These are phyloP conservation scores for Atta cephalotes DNA, from an alignment of 1,140 invertebrate species.

Conservation along the genomic window DNA sequence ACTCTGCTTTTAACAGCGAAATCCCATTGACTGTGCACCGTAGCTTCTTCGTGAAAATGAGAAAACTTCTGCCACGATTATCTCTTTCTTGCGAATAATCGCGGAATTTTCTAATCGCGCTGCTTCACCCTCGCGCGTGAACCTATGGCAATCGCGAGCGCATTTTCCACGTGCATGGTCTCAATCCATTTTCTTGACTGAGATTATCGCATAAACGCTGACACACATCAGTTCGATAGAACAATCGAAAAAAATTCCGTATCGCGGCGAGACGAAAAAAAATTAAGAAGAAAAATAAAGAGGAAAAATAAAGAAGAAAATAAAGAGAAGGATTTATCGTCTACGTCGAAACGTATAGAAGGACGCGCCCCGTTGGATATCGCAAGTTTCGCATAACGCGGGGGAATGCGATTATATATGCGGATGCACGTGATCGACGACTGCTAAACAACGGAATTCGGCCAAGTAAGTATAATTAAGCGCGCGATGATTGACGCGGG, in stretches of 20 bases:
- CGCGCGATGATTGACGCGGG: slow-evolving; percentile 59
- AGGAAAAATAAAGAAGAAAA: background rate
- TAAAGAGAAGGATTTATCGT: background rate
- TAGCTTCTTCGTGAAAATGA: background rate
- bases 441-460: background rate
- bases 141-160: background rate
- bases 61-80: background rate
- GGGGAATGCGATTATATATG: background rate
- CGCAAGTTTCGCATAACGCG: background rate
- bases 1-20: background rate
- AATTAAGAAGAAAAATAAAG: background rate
- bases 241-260: slow-evolving; percentile 2
- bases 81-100: background rate
- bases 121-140: background rate
- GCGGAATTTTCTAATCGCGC: background rate
- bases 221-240: slow-evolving; percentile 1
- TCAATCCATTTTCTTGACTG: slow-evolving; percentile 3
- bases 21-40: background rate
- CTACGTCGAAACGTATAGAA: slow-evolving; percentile 2
- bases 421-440: slow-evolving; percentile 3
- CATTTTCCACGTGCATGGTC: background rate
- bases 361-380: background rate
- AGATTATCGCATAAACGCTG: slow-evolving; percentile 6
- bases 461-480: slow-evolving; percentile 35
- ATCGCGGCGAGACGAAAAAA: slow-evolving; percentile 40